phyloP scores from a whole-genome alignment of 2,888 invertebrate genomes.

The Cantharis lateralis region DNA sequence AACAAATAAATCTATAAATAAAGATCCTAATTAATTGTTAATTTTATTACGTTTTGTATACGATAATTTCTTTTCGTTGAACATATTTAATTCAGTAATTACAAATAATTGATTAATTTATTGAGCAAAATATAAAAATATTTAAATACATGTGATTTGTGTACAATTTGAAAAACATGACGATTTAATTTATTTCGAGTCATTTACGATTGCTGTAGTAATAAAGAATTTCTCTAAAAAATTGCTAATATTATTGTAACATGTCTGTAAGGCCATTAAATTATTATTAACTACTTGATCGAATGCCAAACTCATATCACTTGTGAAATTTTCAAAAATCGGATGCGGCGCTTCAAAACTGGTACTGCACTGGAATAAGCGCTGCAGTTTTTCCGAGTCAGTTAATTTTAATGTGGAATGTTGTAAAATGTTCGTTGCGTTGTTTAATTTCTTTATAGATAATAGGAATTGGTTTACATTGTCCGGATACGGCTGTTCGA shows the following conservation, averaged over 20 bases:
- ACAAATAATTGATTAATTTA: neutral
- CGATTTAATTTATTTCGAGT: neutral
- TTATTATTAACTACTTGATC: conserved; percentile 1
- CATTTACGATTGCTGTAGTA: neutral
- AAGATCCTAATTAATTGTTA: neutral
- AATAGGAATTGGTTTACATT: conserved; percentile 38
- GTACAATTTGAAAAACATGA: neutral
- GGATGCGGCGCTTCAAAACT: neutral
- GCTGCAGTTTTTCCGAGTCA: conserved; percentile 21
- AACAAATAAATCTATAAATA: neutral
- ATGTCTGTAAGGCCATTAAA: neutral
- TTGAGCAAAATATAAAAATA: neutral
- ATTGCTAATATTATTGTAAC: conserved; percentile 8
- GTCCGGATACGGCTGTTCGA: conserved; percentile 31
- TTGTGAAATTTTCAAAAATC: conserved; percentile 1
- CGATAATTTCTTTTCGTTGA: too few relatives aligned
- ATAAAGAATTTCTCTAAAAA: conserved; percentile 6
- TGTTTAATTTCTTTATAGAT: conserved; percentile 29
- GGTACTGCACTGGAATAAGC: conserved; percentile 21
- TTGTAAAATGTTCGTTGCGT: conserved; percentile 18
- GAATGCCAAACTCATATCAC: neutral
- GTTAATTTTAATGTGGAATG: neutral
- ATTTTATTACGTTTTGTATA: neutral
- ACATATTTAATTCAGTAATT: neutral
- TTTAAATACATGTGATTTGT: neutral